Evolutionary conservation across 2,888 invertebrate species (phyloP).

Genomic region (Hypselothyrea guttata): DNA sequence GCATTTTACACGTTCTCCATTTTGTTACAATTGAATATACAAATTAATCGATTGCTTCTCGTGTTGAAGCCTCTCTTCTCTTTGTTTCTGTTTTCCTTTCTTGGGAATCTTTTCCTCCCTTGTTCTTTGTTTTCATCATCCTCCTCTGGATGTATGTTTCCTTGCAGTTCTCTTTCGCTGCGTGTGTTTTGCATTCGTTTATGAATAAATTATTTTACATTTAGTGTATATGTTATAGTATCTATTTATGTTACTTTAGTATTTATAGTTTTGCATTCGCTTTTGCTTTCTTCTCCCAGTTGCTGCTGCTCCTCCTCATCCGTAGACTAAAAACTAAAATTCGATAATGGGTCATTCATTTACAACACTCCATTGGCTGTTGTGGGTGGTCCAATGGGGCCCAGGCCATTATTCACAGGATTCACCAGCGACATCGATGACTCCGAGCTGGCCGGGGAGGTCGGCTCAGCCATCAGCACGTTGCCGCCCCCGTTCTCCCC

Average conservation of each 20-base stretch:
- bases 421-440: conserved; percentile 65
- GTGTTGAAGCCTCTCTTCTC: conserved; percentile 22
- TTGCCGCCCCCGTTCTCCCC: conserved; percentile 64
- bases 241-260: conserved; percentile 46
- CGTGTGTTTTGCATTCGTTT: too few species aligned
- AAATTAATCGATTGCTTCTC: conserved; percentile 42
- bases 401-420: conserved; percentile 72
- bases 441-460: conserved; percentile 70
- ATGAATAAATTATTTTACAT: conserved; percentile 73
- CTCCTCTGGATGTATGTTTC: conserved; percentile 23
- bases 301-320: conserved; percentile 23
- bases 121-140: conserved; percentile 10
- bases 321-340: conserved; percentile 60
- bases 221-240: conserved; percentile 62
- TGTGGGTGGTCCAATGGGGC: conserved; percentile 82
- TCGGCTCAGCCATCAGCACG: conserved; percentile 58
- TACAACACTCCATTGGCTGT: conserved; percentile 82
- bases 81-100: background rate
- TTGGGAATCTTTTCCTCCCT: background rate
- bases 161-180: conserved; percentile 39
- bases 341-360: conserved; percentile 54
- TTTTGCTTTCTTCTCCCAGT: conserved; percentile 4
- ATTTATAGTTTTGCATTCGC: conserved; percentile 21
- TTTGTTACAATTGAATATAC: conserved; percentile 59
- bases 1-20: conserved; percentile 32